Percentiles rank a stretch among this genome's conserved stretches.
Evolutionary conservation across 2,888 invertebrate genomes (phyloP).

Genomic region (Leucoptera coffeella): DNA sequence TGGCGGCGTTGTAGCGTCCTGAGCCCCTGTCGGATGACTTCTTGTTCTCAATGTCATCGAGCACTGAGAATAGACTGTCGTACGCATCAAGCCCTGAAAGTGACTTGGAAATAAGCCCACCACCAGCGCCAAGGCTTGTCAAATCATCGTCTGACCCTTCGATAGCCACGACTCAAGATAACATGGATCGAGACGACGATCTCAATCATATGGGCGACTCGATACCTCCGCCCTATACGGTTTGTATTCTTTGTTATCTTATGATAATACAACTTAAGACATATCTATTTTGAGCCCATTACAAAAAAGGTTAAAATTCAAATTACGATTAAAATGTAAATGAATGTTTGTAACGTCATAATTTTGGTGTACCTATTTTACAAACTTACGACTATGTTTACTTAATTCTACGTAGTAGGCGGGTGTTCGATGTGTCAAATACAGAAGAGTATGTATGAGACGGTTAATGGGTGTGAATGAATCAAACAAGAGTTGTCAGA

Average conservation of each 20-base stretch:
- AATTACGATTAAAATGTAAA: too few relatives aligned
- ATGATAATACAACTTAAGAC: too few relatives aligned
- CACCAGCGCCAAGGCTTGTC: conserved; percentile 70
- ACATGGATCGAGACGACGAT: conserved; percentile 60
- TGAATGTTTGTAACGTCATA: too few relatives aligned
- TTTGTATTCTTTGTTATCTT: conserved; percentile 38
- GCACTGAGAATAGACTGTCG: conserved; percentile 72
- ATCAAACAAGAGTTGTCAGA: too few relatives aligned
- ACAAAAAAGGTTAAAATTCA: too few relatives aligned
- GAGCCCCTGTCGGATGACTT: conserved; percentile 97
- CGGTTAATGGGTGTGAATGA: too few relatives aligned
- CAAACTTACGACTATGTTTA: too few relatives aligned
- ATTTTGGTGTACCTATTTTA: too few relatives aligned
- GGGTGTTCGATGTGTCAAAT: too few relatives aligned
- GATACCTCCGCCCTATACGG: conserved; percentile 83
- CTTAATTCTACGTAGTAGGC: too few relatives aligned
- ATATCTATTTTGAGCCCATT: too few relatives aligned
- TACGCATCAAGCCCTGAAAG: conserved; percentile 96
- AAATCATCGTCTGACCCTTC: conserved; percentile 93
- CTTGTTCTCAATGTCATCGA: conserved; percentile 95
- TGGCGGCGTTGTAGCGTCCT: conserved; percentile 65
- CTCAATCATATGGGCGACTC: conserved; percentile 55
- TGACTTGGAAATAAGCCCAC: conserved; percentile 73
- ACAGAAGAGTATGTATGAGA: too few relatives aligned
- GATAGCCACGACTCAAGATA: conserved; percentile 88